These are phyloP conservation scores for Ptyas mucosa DNA, from an alignment of 2,113 vertebrate species.

Conservation along the genomic window DNA sequence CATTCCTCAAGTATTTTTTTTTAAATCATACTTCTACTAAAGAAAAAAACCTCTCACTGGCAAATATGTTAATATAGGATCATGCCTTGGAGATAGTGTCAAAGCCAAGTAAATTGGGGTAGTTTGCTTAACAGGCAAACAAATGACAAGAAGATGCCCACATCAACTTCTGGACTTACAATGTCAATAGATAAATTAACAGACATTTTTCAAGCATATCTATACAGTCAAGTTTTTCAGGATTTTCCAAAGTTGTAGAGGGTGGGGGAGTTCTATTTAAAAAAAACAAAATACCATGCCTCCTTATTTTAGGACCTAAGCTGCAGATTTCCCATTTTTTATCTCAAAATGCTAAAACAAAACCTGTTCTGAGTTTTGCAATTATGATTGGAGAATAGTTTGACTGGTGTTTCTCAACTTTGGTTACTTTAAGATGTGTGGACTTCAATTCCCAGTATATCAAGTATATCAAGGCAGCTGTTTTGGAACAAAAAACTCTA, in stretches of 20 bases:
- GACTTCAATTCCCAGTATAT: not conserved
- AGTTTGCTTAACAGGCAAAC: not conserved
- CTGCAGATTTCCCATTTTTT: not conserved
- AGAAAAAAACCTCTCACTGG: not conserved
- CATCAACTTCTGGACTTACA: not conserved
- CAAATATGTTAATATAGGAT: not conserved
- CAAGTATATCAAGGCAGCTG: not conserved
- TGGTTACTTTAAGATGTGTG: not conserved
- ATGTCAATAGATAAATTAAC: not conserved
- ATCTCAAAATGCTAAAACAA: not conserved
- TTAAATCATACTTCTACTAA: not conserved
- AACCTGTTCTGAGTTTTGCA: not conserved
- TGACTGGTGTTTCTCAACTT: not conserved
- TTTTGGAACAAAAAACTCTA: not conserved
- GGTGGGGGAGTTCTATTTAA: not conserved
- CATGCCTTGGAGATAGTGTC: not conserved
- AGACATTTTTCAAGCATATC: not conserved
- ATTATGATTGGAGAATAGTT: not conserved
- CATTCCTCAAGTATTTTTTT: not conserved
- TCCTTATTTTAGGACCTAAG: not conserved
- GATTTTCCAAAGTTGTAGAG: not conserved
- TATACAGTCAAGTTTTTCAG: not conserved
- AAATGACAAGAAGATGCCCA: not conserved
- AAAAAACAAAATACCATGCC: not conserved
- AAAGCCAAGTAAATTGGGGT: not conserved